These are phyloP conservation scores for Alfaro cultratus DNA, from an alignment of 2,797 vertebrate genomes.

Conservation along the genomic window DNA sequence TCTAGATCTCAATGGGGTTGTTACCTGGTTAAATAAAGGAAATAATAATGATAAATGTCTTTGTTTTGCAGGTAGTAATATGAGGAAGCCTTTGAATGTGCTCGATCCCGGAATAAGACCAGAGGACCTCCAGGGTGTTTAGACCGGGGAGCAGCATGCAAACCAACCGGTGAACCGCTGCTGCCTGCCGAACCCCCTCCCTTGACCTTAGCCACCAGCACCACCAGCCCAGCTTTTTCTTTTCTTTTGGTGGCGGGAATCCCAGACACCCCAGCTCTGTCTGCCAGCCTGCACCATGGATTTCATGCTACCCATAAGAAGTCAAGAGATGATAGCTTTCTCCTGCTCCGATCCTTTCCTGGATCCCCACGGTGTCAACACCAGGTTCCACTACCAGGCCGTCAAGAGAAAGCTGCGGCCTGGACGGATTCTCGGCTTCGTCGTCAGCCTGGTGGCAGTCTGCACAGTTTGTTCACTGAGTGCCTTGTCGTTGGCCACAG, in stretches of 20 bases:
- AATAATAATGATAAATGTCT: not conserved
- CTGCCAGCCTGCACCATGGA: slow-evolving; percentile 63
- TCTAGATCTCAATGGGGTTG: too few species aligned
- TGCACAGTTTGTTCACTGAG: slow-evolving; percentile 88
- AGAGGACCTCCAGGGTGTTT: slow-evolving; percentile 59
- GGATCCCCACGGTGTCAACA: slow-evolving; percentile 58
- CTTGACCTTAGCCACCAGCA: slow-evolving; percentile 32
- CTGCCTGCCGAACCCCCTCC: slow-evolving; percentile 54
- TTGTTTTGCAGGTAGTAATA: slow-evolving; percentile 77
- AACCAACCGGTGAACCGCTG: slow-evolving; percentile 63
- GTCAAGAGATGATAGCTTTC: slow-evolving; percentile 50
- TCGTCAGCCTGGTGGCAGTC: slow-evolving; percentile 85
- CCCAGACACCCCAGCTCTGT: slow-evolving; percentile 37
- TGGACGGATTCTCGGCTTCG: slow-evolving; percentile 86
- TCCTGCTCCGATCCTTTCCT: slow-evolving; percentile 48
- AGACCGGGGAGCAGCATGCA: slow-evolving; percentile 69
- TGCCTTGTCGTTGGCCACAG: slow-evolving; percentile 88
- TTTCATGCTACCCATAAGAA: slow-evolving; percentile 55
- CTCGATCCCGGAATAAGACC: slow-evolving; percentile 73
- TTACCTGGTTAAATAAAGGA: too few species aligned
- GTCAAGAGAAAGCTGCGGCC: slow-evolving; percentile 90
- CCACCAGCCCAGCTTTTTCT: slow-evolving; percentile 31
- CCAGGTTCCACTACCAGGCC: slow-evolving; percentile 71
- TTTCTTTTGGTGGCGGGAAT: slow-evolving; percentile 21
- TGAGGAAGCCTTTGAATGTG: slow-evolving; percentile 80